These are phyloP conservation scores for Ochropleura plecta DNA, from an alignment of 2,888 invertebrate genomes.

Conservation along the genomic window DNA sequence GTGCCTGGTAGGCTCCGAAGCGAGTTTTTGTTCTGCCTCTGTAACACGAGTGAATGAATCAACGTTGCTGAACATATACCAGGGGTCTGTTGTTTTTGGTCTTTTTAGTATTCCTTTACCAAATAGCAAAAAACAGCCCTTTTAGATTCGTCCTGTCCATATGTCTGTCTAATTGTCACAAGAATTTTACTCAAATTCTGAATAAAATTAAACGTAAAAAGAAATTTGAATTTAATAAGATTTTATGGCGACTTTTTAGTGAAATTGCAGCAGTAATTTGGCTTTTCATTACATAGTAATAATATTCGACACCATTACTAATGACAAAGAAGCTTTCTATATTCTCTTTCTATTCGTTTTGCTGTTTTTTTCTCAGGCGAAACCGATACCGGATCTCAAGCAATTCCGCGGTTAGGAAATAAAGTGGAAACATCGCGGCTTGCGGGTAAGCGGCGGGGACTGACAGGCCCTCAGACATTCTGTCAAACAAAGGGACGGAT, in stretches of 20 bases:
- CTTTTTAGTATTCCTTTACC: too few species aligned
- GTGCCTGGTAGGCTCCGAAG: conserved; percentile 19
- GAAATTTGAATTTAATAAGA: too few species aligned
- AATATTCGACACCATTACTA: background rate
- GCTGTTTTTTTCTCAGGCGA: background rate
- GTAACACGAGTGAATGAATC: background rate
- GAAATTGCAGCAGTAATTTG: too few species aligned
- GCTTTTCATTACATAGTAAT: background rate
- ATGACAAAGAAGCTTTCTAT: background rate
- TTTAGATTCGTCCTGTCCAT: too few species aligned
- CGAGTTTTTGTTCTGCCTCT: background rate
- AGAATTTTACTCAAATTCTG: too few species aligned
- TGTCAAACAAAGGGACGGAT: conserved; percentile 50
- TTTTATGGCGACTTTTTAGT: too few species aligned
- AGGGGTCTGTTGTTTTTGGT: background rate
- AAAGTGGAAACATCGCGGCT: conserved; percentile 41
- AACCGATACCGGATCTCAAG: conserved; percentile 16
- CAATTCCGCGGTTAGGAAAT: conserved; percentile 40
- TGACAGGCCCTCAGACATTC: conserved; percentile 44
- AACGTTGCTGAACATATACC: background rate
- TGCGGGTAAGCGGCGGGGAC: conserved; percentile 24
- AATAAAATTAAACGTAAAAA: too few species aligned
- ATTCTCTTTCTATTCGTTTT: too few species aligned
- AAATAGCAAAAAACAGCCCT: too few species aligned
- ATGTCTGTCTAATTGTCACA: too few species aligned